These are phyloP conservation scores for Axis porcinus DNA, from an alignment of 2,113 vertebrate genomes.

Conservation along the genomic window DNA sequence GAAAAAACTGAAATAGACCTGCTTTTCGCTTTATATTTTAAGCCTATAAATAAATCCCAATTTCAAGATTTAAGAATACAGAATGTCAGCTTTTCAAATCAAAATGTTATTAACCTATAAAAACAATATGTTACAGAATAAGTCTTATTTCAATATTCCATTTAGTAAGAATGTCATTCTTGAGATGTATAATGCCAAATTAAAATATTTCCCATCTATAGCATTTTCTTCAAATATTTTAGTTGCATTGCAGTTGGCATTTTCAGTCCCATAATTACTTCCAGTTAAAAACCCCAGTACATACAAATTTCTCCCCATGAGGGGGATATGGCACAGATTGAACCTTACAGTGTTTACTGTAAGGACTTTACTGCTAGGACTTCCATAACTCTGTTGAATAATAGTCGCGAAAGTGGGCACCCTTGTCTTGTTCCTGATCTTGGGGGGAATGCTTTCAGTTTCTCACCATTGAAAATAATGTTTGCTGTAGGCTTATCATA, in stretches of 20 bases:
- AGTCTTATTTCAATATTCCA: conserved; percentile 25
- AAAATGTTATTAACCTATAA: conserved; percentile 13
- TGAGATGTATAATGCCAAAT: conserved; percentile 1
- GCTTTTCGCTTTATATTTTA: not conserved
- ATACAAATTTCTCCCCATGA: not conserved
- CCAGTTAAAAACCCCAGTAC: not conserved
- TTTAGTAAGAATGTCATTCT: conserved; percentile 29
- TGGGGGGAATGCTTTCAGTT: not conserved
- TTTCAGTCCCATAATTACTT: not conserved
- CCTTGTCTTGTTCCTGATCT: not conserved
- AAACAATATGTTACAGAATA: not conserved
- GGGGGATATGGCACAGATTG: not conserved
- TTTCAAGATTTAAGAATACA: conserved; percentile 29
- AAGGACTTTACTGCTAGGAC: not conserved
- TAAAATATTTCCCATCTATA: conserved; percentile 28
- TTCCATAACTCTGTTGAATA: not conserved
- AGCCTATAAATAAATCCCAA: not conserved
- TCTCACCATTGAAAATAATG: not conserved
- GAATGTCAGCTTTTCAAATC: not conserved
- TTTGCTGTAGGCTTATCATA: not conserved
- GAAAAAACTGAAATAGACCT: not conserved
- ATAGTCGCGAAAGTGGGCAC: not conserved
- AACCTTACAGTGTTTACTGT: not conserved
- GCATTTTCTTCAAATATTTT: conserved; percentile 44
- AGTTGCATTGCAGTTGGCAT: not conserved